Evolutionary conservation across 2,888 invertebrate species (phyloP).

Genomic region (Drosophila neutralis): DNA sequence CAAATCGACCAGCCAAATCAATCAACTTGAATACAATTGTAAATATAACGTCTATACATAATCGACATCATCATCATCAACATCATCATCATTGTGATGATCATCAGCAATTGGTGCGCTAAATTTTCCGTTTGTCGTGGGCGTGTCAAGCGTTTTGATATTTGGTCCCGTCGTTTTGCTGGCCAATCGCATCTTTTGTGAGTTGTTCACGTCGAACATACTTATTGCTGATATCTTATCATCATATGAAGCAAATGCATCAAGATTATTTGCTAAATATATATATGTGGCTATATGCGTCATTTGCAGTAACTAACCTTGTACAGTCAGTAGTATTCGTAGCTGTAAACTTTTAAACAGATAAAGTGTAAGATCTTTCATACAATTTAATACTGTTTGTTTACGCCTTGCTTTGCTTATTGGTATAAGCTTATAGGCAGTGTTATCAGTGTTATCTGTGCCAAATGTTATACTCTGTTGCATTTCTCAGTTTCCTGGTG

Average conservation of each 20-base stretch:
- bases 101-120: not conserved
- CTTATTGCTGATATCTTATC: conserved; percentile 29
- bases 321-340: not conserved
- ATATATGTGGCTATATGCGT: conserved; percentile 3
- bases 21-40: conserved; percentile 2
- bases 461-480: not conserved
- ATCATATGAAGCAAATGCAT: conserved; percentile 11
- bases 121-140: conserved; percentile 14
- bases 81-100: not conserved
- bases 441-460: not conserved
- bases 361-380: not conserved
- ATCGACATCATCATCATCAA: conserved; percentile 3
- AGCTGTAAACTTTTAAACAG: not conserved
- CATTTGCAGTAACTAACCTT: not conserved
- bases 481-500: not conserved
- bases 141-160: conserved; percentile 1
- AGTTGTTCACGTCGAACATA: conserved; percentile 4
- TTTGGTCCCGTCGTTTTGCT: conserved; percentile 3
- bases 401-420: not conserved
- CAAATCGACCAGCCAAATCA: conserved; percentile 22
- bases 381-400: not conserved
- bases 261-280: not conserved
- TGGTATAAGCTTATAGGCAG: not conserved
- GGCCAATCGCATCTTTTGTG: not conserved
- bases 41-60: not conserved